A percentile compares a stretch with the other conserved stretches of the same genome.
Evolutionary conservation across 2,113 vertebrate species (phyloP).

Genomic region (Daboia siamensis): DNA sequence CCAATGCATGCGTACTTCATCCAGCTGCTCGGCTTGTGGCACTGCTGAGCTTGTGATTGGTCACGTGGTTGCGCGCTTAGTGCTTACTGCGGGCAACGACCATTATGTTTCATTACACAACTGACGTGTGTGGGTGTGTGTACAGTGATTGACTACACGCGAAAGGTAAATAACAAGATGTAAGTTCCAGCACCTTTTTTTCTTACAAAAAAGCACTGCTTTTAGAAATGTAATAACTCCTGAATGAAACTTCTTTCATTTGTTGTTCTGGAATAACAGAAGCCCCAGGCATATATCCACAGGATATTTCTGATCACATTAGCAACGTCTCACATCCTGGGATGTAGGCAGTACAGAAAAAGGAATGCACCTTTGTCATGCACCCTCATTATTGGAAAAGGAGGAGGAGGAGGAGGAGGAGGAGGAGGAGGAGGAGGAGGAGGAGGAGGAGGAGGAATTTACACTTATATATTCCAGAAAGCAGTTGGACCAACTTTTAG

Average conservation of each 20-base stretch:
- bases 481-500: background rate
- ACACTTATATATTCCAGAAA: background rate
- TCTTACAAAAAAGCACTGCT: no score
- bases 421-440: no score
- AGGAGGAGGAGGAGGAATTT: background rate
- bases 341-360: background rate
- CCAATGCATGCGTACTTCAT: no score
- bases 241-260: background rate
- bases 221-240: background rate
- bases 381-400: background rate
- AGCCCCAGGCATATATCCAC: background rate
- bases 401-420: background rate
- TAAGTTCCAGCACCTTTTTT: no score
- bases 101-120: no score
- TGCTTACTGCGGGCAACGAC: no score
- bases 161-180: no score
- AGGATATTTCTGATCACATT: background rate
- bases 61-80: no score
- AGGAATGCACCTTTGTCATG: background rate
- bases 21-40: no score
- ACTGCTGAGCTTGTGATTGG: no score
- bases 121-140: no score
- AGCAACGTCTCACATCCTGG: background rate
- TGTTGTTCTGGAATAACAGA: background rate
- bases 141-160: no score